phyloP scores from a whole-genome alignment of 2,888 invertebrate genomes.

The Ormyrus rosae region DNA sequence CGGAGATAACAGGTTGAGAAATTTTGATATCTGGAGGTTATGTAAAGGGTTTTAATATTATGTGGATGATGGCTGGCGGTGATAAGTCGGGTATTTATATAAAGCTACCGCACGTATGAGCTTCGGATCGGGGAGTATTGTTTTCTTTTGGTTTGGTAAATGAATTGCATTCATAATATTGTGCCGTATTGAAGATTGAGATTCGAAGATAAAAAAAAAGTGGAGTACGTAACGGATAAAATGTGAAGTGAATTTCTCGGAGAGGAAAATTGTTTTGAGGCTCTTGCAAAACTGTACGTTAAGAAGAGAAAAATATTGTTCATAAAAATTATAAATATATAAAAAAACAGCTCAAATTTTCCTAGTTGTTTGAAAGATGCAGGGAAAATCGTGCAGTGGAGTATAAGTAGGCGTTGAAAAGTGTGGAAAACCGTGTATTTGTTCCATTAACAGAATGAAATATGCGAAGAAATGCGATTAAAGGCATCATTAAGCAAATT shows the following conservation, averaged over 20 bases:
- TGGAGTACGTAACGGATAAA: no score
- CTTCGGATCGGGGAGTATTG: no score
- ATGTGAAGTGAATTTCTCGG: no score
- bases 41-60: slow-evolving; percentile 16
- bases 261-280: no score
- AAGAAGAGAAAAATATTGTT: not conserved
- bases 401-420: not conserved
- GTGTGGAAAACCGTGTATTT: not conserved
- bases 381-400: not conserved
- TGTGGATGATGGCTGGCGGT: slow-evolving; percentile 25
- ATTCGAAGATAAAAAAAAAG: no score
- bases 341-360: not conserved
- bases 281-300: no score
- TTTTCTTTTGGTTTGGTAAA: no score
- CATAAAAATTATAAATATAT: not conserved
- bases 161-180: no score
- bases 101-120: not conserved
- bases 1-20: slow-evolving; percentile 37
- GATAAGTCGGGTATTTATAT: slow-evolving; percentile 32
- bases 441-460: not conserved
- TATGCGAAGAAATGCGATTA: not conserved
- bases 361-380: not conserved
- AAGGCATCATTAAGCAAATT: not conserved
- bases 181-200: no score
- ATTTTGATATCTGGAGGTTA: slow-evolving; percentile 29